These are phyloP conservation scores for Ptilonorhynchus violaceus DNA, from an alignment of 2,113 vertebrate species.

Conservation along the genomic window DNA sequence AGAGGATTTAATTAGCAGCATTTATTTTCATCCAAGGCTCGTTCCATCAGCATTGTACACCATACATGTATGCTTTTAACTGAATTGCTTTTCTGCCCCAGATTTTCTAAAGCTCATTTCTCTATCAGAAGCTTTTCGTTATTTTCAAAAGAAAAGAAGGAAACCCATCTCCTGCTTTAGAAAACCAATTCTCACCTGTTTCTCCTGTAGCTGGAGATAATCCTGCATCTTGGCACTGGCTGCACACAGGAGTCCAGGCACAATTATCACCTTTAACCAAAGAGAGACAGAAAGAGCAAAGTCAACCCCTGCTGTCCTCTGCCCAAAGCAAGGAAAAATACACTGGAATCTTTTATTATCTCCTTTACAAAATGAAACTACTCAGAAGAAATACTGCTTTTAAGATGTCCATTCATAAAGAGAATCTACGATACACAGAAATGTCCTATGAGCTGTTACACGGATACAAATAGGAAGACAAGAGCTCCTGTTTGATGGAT, in stretches of 20 bases:
- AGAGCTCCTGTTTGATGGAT: not conserved
- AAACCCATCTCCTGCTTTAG: not conserved
- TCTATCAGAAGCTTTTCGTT: not conserved
- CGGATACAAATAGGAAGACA: not conserved
- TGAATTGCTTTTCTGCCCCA: not conserved
- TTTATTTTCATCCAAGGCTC: not conserved
- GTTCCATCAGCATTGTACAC: not conserved
- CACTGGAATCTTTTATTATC: not conserved
- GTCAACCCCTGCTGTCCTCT: not conserved
- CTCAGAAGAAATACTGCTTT: not conserved
- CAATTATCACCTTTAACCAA: conserved; percentile 44
- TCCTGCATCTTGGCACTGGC: conserved; percentile 37
- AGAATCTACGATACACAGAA: not conserved
- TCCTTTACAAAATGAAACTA: not conserved
- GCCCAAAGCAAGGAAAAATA: not conserved
- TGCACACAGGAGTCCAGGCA: conserved; percentile 1
- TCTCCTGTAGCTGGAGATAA: conserved; percentile 13
- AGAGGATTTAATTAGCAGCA: not conserved
- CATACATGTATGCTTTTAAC: not conserved
- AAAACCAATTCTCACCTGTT: conserved; percentile 42
- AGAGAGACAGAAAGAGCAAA: not conserved
- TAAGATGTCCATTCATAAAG: not conserved
- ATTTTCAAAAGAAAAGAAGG: not conserved
- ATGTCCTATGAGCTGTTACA: not conserved
- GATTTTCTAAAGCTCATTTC: not conserved